Evolutionary conservation across 1,140 invertebrate genomes (phyloP), one percentile per base, ranked within the genome.

Genomic region (Neuroterus valhalla): DNA sequence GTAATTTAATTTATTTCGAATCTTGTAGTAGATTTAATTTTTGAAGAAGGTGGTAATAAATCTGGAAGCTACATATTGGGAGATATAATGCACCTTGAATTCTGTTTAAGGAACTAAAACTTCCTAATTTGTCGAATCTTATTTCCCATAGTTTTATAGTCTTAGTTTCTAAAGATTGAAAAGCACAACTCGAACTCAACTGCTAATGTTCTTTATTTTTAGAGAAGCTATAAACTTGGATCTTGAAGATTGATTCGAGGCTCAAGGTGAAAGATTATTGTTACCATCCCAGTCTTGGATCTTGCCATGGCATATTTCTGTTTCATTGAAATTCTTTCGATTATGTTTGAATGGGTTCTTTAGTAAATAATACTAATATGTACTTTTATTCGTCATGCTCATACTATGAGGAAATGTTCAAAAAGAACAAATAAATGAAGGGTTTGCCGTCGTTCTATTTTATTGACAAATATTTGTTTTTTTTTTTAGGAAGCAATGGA

Each of bases 401-500:
- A 38, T 38, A 38, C 10, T 8, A 38, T 38, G 4, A 38, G 10
- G 6, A 38, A 10, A 5, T 38, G 10, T 38, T 38, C 5, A 38
- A 38, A 38, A 0, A 38, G 31, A 10, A 5, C 6, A 1, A 38
- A 8, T 8, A 38, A 38, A 5, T 38, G 1, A 5, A 38, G 31
- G 31, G 6, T 38, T 55, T 55, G 23, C 11, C 5, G 10, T 10
- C 12, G 19, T 17, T 3, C 19, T 21, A 50, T 50, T 14, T 50
- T 45, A 21, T 15, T 45, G 26, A 72, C 45, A 42, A 17, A 26
- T 23, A 19, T 71, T 73, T 48, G 66, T 26, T 23, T 80, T 79
- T 69, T 62, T 87, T 82, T 6, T 74, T 81, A 71, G 87, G 84
- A 69, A 89, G 81, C 72, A 89, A 89, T 87, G 82, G 85, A n/a